Base-by-base conservation (phyloP, 2,888 invertebrate species). In the Synergus itoensis region DNA sequence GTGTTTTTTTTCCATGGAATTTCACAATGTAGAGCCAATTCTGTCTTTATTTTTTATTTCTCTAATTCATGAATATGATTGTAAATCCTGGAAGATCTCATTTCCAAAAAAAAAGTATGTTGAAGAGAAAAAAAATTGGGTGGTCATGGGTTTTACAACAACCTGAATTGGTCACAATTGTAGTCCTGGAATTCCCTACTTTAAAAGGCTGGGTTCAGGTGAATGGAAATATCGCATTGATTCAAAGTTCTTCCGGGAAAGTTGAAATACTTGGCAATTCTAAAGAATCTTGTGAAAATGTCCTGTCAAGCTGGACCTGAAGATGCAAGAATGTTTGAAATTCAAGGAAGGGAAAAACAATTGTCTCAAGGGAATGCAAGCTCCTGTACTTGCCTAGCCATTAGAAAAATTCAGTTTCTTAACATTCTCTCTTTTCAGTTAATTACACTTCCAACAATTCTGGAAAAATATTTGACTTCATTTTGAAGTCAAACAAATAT, bases 161-260 rank as follows among this genome's bases (percentile, higher is more conserved):
- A 45, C 5, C 18, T 60, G 60, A 60, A 28, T 21, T 60, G 21
- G 21, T 60, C 60, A 60, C 60, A 60, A 60, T 60, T 60, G 60
- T 21, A 60, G 21, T 60, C 11, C 60, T 60, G 9, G 60, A 60
- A 21, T 21, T 21, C 12, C 21, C 21, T 60, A 60, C 60, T 21
- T 60, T 60, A 21, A 60, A 60, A 12, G 60, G 21, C 12, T 3
- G 60, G 60, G 1, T 4, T 11, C 11, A 28, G 5, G 18, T 60
- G 60, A 60, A 60, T 60, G 60, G 60, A 60, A 60, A 60, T 60
- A 21, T 60, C 21, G 60, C 60, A 60, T 60, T 21, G 60, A 60
- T 21, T 18, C 60, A 21, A 60, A 60, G 60, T 60, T 12, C 60
- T 60, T 60, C 60, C 60, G 60, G 60, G 60, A 60, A 60, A 60